Evolutionary conservation across 2,888 invertebrate genomes (phyloP).

Genomic region (Dasypolia templi): DNA sequence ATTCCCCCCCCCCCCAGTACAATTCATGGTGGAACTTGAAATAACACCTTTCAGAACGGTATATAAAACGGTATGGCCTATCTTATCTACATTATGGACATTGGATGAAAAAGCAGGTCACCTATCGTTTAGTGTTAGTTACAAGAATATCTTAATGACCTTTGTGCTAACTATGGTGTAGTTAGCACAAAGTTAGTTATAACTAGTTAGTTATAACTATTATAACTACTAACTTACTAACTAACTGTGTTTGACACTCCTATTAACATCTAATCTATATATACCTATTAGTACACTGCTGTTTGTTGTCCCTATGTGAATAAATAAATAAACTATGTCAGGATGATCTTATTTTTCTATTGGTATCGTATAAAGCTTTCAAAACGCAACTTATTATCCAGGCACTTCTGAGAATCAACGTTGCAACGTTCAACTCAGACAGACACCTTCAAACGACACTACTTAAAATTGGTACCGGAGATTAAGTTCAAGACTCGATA

Average conservation of each 20-base stretch:
- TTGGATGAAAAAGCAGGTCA: background rate
- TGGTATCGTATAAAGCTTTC: background rate
- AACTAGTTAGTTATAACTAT: too few relatives aligned
- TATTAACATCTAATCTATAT: too few relatives aligned
- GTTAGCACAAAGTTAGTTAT: too few relatives aligned
- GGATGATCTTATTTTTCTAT: background rate
- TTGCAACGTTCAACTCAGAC: background rate
- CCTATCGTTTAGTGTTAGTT: background rate
- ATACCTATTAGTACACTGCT: too few relatives aligned
- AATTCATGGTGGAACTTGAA: conserved; percentile 35
- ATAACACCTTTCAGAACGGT: conserved; percentile 41
- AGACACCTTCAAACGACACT: conserved; percentile 4
- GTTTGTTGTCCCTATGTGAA: too few relatives aligned
- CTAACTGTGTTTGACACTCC: too few relatives aligned
- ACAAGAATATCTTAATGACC: background rate
- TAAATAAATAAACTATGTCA: background rate
- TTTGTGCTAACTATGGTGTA: too few relatives aligned
- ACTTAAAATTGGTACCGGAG: conserved; percentile 27
- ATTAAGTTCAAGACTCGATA: conserved; percentile 23
- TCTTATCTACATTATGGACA: conserved; percentile 1
- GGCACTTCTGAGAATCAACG: background rate
- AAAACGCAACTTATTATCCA: background rate
- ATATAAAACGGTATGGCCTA: conserved; percentile 19
- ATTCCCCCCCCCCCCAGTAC: conserved; percentile 34
- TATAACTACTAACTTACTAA: too few relatives aligned